A percentile compares a stretch with the other conserved stretches of the same genome.
Evolutionary conservation across 2,888 invertebrate species (phyloP).

Genomic region (Tetranychus truncatus): DNA sequence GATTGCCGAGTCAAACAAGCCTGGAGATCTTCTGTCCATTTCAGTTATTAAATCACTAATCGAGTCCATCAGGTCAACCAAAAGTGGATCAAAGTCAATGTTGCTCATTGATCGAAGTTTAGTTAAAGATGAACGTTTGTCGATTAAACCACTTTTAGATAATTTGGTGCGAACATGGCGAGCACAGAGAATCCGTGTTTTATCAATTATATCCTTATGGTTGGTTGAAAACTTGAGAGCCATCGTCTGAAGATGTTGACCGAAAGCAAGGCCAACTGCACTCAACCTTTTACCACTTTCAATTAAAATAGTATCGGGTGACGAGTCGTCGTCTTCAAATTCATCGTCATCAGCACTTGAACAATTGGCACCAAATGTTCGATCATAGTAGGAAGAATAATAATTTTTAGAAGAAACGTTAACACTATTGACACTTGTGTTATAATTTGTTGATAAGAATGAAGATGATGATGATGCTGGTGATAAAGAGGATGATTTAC

Average conservation of each 20-base stretch:
- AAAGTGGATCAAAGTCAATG: conserved; percentile 8
- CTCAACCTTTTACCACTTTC: conserved; percentile 2
- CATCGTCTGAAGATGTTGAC: neutral
- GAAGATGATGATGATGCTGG: neutral
- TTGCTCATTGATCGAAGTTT: conserved; percentile 2
- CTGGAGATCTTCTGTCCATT: neutral
- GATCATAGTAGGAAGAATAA: neutral
- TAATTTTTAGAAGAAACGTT: neutral
- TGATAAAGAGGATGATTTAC: neutral
- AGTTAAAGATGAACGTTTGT: neutral
- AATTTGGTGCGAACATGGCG: neutral
- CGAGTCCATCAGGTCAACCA: neutral
- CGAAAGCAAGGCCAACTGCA: conserved; percentile 1
- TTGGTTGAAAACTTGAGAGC: conserved; percentile 2
- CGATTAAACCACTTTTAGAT: neutral
- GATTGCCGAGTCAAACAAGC: neutral
- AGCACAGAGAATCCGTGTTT: conserved; percentile 3
- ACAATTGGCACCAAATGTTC: neutral
- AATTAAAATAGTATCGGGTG: neutral
- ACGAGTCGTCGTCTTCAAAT: neutral
- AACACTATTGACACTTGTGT: neutral
- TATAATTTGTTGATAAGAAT: neutral
- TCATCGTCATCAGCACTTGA: neutral
- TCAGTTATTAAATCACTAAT: neutral
- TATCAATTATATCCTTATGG: conserved; percentile 1